Evolutionary conservation across 2,113 vertebrate genomes (phyloP), one percentile per base, ranked within the genome.

Genomic region (Cervus canadensis): DNA sequence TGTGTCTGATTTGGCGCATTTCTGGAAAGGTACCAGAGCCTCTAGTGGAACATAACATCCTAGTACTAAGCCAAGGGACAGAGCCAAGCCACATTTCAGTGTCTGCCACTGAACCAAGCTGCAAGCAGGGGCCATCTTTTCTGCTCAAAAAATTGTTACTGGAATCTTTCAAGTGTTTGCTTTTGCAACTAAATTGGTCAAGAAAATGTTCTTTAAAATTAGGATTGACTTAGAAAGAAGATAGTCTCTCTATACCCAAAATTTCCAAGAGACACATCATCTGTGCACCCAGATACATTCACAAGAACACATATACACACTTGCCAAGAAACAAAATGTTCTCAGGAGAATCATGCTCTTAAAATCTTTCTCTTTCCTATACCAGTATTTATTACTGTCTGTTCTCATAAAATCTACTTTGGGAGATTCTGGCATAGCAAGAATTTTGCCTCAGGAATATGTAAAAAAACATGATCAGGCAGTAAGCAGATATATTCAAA

Each of bases 11-110:
- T 84, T 67, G 78, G 92, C 17, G 2, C 76, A 59, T 95, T 98
- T 98, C 98, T 98, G 98, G 98, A 98, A 98, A 98, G 97, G 95
- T 98, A 98, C 94, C 95, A 97, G 97, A 96, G 95, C 98, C 97
- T 98, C 97, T 85, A 85, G 81, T 96, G 98, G 98, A 98, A 91
- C 50, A 33, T 76, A 93, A 94, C 91, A 97, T 76, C 85, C 43
- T 14, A 62, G 17, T 56, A 3, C 86, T 25, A 6, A 40, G 50
- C 94, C 87, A 71, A n/a, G 45, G 83, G 84, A 56, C 25, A 43
- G 60, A 97, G 95, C 89, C 95, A 97, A 92, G 79, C 56, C 91
- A 54, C 82, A 12, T 87, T 84, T 87, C 71, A 56, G 43, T 48
- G 76, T 95, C 84, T 79, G 84, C 57, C 54, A 28, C 57, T 7